These are phyloP conservation scores for Cavia aperea DNA, from an alignment of 2,113 vertebrate species.

Conservation along the genomic window DNA sequence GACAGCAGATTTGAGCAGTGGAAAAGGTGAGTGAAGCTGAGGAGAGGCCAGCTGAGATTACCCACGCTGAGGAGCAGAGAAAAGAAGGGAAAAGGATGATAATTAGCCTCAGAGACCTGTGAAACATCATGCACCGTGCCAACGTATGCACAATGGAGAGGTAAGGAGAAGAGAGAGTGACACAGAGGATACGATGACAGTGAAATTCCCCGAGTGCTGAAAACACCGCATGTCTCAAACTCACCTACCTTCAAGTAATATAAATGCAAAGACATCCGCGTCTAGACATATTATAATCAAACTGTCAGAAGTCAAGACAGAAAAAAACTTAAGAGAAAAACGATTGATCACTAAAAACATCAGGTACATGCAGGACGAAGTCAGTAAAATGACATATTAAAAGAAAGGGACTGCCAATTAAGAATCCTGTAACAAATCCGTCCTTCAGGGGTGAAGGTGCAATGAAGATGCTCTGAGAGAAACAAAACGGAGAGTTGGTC, in stretches of 20 bases:
- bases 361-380: neutral
- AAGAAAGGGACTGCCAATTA: neutral
- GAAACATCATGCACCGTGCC: neutral
- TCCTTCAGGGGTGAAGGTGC: neutral
- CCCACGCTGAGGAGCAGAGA: neutral
- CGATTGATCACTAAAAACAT: neutral
- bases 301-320: neutral
- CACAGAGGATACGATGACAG: neutral
- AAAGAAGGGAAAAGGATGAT: neutral
- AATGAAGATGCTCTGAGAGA: neutral
- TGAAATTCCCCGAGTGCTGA: neutral
- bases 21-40: neutral
- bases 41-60: neutral
- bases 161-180: neutral
- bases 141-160: too few species aligned
- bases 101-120: neutral
- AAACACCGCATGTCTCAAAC: neutral
- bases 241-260: neutral
- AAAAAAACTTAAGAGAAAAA: neutral
- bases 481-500: neutral
- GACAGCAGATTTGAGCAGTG: neutral
- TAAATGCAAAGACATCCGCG: neutral
- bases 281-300: neutral
- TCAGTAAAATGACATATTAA: neutral
- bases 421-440: neutral